Evolutionary conservation across 2,888 invertebrate species (phyloP).

Genomic region (Dynastes tityus): DNA sequence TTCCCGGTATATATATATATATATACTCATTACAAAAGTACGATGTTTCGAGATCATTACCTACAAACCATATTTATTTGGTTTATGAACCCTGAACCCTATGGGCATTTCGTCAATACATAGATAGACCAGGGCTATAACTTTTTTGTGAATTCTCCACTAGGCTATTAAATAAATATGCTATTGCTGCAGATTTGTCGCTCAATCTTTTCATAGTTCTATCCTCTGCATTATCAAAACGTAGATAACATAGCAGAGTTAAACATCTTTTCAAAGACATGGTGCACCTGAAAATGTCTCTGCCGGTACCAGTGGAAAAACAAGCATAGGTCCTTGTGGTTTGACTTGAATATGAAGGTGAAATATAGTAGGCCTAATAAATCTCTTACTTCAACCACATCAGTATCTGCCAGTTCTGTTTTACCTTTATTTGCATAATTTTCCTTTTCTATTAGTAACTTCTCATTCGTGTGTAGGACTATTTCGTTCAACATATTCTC

Average conservation of each 20-base stretch:
- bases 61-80: too few species aligned
- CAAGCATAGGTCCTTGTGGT: background rate
- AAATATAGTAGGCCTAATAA: conserved; percentile 1
- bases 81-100: too few species aligned
- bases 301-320: background rate
- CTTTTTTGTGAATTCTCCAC: background rate
- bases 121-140: background rate
- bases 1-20: too few species aligned
- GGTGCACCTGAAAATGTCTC: background rate
- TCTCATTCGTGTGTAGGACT: background rate
- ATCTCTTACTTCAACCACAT: conserved; percentile 4
- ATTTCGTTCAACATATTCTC: conserved; percentile 7
- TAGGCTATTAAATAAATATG: background rate
- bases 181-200: background rate
- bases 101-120: too few species aligned
- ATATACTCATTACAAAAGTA: too few species aligned
- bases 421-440: background rate
- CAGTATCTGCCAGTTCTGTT: conserved; percentile 9
- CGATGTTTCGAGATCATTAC: too few species aligned
- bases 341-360: background rate
- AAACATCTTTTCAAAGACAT: background rate
- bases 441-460: background rate
- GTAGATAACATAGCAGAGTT: background rate
- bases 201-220: background rate
- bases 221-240: too few species aligned